Base-by-base conservation (phyloP, 2,888 invertebrate species). In the Helobdella robusta region DNA sequence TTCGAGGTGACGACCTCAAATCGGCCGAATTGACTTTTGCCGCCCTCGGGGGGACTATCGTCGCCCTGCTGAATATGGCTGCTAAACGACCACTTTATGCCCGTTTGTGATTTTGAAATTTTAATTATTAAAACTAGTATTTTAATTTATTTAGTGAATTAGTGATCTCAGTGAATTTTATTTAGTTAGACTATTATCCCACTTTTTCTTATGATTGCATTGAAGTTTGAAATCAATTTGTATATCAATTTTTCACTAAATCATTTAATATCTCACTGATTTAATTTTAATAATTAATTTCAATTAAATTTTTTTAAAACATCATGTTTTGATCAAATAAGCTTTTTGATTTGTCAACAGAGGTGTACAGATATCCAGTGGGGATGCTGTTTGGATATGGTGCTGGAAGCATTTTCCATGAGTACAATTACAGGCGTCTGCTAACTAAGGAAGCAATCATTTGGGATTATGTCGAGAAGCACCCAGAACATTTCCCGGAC, bases 401-500 rank as follows among this genome's bases (percentile, higher is more conserved):
- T 3, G 23, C 66, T 8, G 68, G 68, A 18, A 28, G 32, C 28
- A 23, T 60, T 25, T 1, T 68, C 11, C 34, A 50, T n/a, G 23
- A 66, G 25, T 34, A 36, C 20, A 68, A 67, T 25, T 8, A 59
- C 6, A 40, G 64, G 66, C 35, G 67, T 4, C 50, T 68, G 4
- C 20, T 54, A 11, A 44, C 36, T 2, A 56, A 62, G 11, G 68
- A 68, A 32, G 40, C 59, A 6, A 32, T 48, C 8, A 54, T 68
- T 25, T 64, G 65, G 60, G 65, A 68, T 34, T 68, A 63, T 36
- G 68, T 68, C 2, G 44, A 48, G 8, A 44, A 48, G n/a, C 67
- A 68, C 61, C 68, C 68, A 11, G 66, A 67, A 36, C 68, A 68
- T 50, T 68, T 68, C 60, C 68, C 68, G 30, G 68, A 68, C 36